phyloP scores from a whole-genome alignment of 2,888 invertebrate genomes.

The Saturnia japonica region DNA sequence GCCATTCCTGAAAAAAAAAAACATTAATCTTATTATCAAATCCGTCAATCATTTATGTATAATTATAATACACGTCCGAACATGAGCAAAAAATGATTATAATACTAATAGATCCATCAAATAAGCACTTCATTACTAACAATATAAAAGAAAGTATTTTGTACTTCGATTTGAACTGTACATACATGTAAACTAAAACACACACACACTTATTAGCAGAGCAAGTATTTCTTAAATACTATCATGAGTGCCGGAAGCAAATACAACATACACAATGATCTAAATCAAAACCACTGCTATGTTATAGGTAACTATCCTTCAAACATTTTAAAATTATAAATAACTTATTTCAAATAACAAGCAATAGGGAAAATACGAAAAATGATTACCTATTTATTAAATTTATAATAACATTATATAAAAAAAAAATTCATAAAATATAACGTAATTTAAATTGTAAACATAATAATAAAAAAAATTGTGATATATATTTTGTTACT shows the following conservation, averaged over 20 bases:
- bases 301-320: background rate
- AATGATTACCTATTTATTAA: no score
- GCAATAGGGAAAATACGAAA: background rate
- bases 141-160: no score
- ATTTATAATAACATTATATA: no score
- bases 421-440: no score
- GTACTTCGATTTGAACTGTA: background rate
- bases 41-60: no score
- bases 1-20: constrained; percentile 40
- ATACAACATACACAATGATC: background rate
- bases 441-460: no score
- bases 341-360: constrained; percentile 1
- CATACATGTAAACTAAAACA: background rate
- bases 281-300: background rate
- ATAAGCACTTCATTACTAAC: no score
- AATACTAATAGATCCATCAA: no score
- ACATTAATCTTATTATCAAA: no score
- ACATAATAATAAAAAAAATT: no score
- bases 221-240: background rate
- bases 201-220: background rate
- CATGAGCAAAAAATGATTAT: no score
- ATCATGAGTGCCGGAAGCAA: background rate
- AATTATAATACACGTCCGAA: no score
- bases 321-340: background rate
- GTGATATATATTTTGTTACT: background rate